Conservation (phyloP, 2,888 invertebrate genomes). For the Drosophila cracens region DNA sequence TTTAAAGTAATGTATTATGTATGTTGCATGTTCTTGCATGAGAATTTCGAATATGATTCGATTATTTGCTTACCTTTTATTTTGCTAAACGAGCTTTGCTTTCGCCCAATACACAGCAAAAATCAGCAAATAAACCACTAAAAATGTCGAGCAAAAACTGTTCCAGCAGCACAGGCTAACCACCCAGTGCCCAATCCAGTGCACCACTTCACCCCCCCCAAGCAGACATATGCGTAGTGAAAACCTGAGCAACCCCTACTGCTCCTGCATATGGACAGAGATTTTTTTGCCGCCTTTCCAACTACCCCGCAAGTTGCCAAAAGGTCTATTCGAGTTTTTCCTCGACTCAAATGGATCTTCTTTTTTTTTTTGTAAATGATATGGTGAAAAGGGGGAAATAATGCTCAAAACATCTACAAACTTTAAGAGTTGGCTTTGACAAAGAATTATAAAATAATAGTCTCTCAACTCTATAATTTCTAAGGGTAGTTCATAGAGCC, state of each 20-base stretch:
- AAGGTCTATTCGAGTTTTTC: not conserved
- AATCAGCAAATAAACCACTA: conserved; percentile 31
- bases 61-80: conserved; percentile 66
- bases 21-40: conserved; percentile 16
- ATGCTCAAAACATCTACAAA: not conserved
- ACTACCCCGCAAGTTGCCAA: conserved; percentile 12
- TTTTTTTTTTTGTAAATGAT: not conserved
- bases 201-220: conserved; percentile 6
- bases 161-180: conserved; percentile 39
- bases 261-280: conserved; percentile 10
- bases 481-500: not conserved
- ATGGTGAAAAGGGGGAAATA: not conserved
- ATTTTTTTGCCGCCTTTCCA: conserved; percentile 19
- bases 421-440: not conserved
- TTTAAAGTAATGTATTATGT: conserved; percentile 23
- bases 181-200: conserved; percentile 24
- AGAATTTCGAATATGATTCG: conserved; percentile 46
- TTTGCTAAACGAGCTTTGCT: conserved; percentile 64
- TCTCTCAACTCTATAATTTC: not conserved
- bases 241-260: conserved; percentile 28
- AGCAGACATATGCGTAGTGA: conserved; percentile 12
- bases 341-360: not conserved
- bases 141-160: conserved; percentile 38
- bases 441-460: not conserved
- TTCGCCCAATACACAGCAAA: conserved; percentile 1